Conservation (phyloP, 2,797 vertebrate species). For the Nannoperca australis region DNA sequence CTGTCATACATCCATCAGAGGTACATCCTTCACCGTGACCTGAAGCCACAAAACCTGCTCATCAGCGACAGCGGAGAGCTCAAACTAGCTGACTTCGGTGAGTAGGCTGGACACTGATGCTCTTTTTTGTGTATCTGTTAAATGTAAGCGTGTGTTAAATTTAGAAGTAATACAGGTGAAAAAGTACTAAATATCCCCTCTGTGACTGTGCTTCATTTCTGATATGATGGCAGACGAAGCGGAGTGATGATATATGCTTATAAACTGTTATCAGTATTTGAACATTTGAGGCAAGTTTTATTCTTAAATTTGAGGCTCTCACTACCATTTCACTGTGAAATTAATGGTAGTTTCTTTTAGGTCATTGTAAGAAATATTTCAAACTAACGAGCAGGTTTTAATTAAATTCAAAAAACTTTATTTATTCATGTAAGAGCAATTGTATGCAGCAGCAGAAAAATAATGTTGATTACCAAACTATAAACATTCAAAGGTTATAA, state of each 20-base stretch:
- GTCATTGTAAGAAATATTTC: no score
- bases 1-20: constrained; percentile 98
- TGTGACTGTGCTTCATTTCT: background rate
- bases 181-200: background rate
- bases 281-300: no score
- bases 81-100: constrained; percentile 98
- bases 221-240: background rate
- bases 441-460: background rate
- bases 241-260: no score
- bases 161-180: background rate
- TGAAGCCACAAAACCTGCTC: constrained; percentile 98
- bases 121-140: background rate
- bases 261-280: no score
- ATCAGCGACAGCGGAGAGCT: constrained; percentile 97
- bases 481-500: no score
- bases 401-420: no score
- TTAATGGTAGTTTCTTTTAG: no score
- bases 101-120: constrained; percentile 33
- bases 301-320: background rate
- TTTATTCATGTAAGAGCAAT: no score
- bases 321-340: no score
- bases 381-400: no score
- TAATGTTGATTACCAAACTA: no score
- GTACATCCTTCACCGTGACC: constrained; percentile 97
- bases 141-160: background rate